Percentiles rank a stretch among this genome's conserved stretches.
Conservation (phyloP, 2,888 invertebrate species). For the Amblyteles armatorius region DNA sequence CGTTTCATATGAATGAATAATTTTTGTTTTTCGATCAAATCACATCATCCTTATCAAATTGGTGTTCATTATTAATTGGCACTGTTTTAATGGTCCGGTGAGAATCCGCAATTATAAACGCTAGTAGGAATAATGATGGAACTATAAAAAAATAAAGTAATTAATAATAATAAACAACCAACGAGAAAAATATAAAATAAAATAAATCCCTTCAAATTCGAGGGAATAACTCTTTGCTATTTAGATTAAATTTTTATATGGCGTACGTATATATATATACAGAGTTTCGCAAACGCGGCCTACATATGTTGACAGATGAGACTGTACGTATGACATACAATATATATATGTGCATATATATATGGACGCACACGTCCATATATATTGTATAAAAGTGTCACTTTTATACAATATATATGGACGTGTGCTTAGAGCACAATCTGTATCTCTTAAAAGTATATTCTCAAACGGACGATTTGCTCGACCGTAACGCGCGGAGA, state of each 20-base stretch:
- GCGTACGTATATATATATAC: not conserved
- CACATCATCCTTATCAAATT: not conserved
- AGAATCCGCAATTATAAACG: not conserved
- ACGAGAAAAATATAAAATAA: not conserved
- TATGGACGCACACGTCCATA: too few relatives aligned
- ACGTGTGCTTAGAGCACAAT: too few relatives aligned
- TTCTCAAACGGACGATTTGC: too few relatives aligned
- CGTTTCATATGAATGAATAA: slow-evolving; percentile 11
- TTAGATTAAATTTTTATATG: not conserved
- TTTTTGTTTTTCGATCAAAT: not conserved
- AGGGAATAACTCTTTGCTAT: not conserved
- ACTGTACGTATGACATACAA: slow-evolving; percentile 1
- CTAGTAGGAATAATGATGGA: not conserved
- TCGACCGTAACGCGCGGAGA: too few relatives aligned
- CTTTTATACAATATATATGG: too few relatives aligned
- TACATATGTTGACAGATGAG: not conserved
- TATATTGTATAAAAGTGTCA: too few relatives aligned
- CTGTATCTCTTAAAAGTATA: too few relatives aligned
- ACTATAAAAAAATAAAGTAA: not conserved
- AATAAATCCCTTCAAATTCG: not conserved
- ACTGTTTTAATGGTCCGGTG: not conserved
- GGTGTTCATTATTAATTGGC: not conserved
- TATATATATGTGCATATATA: too few relatives aligned
- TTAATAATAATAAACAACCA: slow-evolving; percentile 1
- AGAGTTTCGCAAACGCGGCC: not conserved